Evolutionary conservation across 1,140 invertebrate genomes (phyloP).

Genomic region (Eciton burchellii): DNA sequence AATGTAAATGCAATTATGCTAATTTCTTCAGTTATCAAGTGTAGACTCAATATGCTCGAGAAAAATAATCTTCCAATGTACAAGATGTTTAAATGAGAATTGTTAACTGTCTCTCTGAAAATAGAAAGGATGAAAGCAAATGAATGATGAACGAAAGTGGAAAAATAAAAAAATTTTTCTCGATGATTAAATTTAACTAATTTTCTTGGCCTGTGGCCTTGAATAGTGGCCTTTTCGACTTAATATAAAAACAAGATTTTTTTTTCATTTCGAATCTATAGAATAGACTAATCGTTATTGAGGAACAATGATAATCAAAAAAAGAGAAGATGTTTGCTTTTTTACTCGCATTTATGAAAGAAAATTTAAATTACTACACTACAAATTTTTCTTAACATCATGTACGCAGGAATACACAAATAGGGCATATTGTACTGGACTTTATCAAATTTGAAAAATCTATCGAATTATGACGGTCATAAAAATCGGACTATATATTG

Average conservation of each 20-base stretch:
- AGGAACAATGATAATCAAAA: slow-evolving; percentile 72
- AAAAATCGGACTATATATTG: slow-evolving; percentile 23
- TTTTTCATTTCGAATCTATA: slow-evolving; percentile 71
- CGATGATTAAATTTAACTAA: slow-evolving; percentile 77
- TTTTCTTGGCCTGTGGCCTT: slow-evolving; percentile 83
- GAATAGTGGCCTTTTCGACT: slow-evolving; percentile 83
- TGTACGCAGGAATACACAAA: slow-evolving; percentile 71
- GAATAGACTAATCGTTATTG: slow-evolving; percentile 64
- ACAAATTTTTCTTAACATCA: slow-evolving; percentile 68
- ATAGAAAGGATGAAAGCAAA: not conserved
- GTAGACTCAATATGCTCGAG: slow-evolving; percentile 70
- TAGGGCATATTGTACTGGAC: slow-evolving; percentile 72
- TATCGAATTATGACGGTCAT: slow-evolving; percentile 31
- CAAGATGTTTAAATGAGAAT: slow-evolving; percentile 69
- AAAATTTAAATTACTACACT: slow-evolving; percentile 56
- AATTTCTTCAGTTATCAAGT: slow-evolving; percentile 62
- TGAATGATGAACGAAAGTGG: slow-evolving; percentile 60
- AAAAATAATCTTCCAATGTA: slow-evolving; percentile 70
- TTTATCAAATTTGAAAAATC: slow-evolving; percentile 48
- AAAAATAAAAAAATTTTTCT: slow-evolving; percentile 53
- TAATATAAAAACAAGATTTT: slow-evolving; percentile 77
- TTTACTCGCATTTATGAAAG: slow-evolving; percentile 66
- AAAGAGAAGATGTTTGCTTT: slow-evolving; percentile 64
- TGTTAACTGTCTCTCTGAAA: slow-evolving; percentile 67
- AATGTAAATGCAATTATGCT: slow-evolving; percentile 61